Percentiles rank a stretch among this genome's conserved stretches.
Conservation (phyloP, 2,888 invertebrate genomes). For the Lycocerus yunnanus region DNA sequence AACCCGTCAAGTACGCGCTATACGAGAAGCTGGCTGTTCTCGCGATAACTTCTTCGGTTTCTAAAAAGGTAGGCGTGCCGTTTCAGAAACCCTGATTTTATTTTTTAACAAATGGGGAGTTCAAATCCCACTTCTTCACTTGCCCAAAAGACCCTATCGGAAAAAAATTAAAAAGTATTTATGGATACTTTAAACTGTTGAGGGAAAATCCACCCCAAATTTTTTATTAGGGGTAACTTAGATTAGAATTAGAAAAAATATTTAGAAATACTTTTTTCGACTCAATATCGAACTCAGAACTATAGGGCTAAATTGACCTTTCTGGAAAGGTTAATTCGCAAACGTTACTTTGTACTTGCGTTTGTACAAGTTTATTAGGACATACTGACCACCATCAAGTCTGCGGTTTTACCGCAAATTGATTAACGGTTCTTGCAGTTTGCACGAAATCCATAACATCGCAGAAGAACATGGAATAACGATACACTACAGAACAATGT, state of each 20-base stretch:
- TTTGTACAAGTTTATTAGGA: too few species aligned
- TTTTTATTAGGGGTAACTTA: too few species aligned
- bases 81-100: slow-evolving; percentile 7
- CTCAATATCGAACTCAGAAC: neutral
- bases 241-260: too few species aligned
- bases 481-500: too few species aligned
- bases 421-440: neutral
- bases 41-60: slow-evolving; percentile 11
- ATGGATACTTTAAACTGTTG: neutral
- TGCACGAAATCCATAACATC: neutral
- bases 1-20: slow-evolving; percentile 13
- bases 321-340: too few species aligned
- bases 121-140: neutral
- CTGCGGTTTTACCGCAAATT: neutral
- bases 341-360: too few species aligned
- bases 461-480: neutral
- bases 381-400: neutral
- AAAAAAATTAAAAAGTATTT: neutral
- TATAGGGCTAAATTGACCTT: too few species aligned
- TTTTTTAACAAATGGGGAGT: neutral
- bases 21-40: slow-evolving; percentile 12
- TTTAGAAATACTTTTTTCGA: neutral
- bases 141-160: neutral
- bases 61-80: slow-evolving; percentile 20
- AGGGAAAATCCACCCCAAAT: too few species aligned